phyloP scores from a whole-genome alignment of 2,888 invertebrate genomes.

The Hipparchia semele region DNA sequence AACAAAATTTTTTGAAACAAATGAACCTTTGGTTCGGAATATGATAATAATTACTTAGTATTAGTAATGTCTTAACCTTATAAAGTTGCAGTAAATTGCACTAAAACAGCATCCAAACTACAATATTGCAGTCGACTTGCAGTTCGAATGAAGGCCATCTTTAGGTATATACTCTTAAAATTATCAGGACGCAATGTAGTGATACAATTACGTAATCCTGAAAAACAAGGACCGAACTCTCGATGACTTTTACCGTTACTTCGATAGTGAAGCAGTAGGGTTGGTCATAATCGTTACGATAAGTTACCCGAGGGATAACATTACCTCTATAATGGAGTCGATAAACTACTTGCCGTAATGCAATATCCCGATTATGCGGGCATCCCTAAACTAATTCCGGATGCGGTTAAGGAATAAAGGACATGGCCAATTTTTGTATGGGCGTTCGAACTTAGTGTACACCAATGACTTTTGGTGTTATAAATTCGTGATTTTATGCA shows the following conservation, averaged over 20 bases:
- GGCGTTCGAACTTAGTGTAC: too few relatives aligned
- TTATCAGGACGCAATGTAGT: background rate
- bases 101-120: too few relatives aligned
- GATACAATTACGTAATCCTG: background rate
- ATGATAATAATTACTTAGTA: too few relatives aligned
- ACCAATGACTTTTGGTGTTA: too few relatives aligned
- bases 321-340: slow-evolving; percentile 12
- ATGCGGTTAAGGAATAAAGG: slow-evolving; percentile 25
- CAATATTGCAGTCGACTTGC: too few relatives aligned
- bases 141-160: too few relatives aligned
- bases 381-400: slow-evolving; percentile 26
- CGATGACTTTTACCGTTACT: background rate
- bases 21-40: too few relatives aligned
- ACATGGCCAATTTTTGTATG: too few relatives aligned
- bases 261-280: slow-evolving; percentile 3
- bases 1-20: too few relatives aligned
- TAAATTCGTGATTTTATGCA: too few relatives aligned
- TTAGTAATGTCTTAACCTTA: background rate
- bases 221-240: slow-evolving; percentile 1
- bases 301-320: slow-evolving; percentile 6
- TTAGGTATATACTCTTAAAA: background rate
- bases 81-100: too few relatives aligned
- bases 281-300: slow-evolving; percentile 14
- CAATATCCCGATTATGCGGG: slow-evolving; percentile 26
- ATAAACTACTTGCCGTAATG: slow-evolving; percentile 12